These are phyloP conservation scores for Pogonocichla stellata DNA, from an alignment of 2,113 vertebrate genomes.

Conservation along the genomic window DNA sequence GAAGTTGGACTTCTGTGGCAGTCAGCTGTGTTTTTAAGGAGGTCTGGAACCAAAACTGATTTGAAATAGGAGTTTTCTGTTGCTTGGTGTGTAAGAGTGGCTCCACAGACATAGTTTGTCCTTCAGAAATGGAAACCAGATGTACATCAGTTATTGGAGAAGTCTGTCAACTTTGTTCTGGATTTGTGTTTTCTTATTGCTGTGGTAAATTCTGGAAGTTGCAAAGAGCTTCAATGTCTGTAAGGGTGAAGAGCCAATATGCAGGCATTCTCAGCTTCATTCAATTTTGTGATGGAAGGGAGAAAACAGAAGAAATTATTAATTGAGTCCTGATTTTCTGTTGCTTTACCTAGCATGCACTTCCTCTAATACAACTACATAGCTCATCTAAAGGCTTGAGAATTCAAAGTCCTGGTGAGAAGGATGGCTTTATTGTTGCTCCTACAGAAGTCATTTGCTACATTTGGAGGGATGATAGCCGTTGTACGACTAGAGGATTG, in stretches of 20 bases:
- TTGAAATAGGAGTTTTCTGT: neutral
- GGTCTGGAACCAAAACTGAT: neutral
- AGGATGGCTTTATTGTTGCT: neutral
- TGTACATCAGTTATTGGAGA: neutral
- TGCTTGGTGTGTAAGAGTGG: neutral
- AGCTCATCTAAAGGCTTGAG: neutral
- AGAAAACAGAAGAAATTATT: neutral
- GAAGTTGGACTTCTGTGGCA: neutral
- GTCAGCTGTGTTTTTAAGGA: neutral
- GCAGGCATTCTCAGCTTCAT: neutral
- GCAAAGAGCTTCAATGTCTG: neutral
- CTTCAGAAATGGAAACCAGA: neutral
- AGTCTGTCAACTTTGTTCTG: neutral
- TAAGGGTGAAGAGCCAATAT: neutral
- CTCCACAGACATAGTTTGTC: neutral
- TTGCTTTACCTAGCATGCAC: neutral
- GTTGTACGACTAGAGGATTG: neutral
- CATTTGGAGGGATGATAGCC: neutral
- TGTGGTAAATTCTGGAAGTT: neutral
- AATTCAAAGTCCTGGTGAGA: neutral
- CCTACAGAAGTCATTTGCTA: accelerated
- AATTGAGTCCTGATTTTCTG: neutral
- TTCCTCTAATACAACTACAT: neutral
- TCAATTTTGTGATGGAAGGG: neutral
- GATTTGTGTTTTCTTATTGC: neutral